A percentile compares a stretch with the other conserved stretches of the same genome.
Conservation (phyloP, 1,140 invertebrate genomes). For the Paraescarpia echinospica region DNA sequence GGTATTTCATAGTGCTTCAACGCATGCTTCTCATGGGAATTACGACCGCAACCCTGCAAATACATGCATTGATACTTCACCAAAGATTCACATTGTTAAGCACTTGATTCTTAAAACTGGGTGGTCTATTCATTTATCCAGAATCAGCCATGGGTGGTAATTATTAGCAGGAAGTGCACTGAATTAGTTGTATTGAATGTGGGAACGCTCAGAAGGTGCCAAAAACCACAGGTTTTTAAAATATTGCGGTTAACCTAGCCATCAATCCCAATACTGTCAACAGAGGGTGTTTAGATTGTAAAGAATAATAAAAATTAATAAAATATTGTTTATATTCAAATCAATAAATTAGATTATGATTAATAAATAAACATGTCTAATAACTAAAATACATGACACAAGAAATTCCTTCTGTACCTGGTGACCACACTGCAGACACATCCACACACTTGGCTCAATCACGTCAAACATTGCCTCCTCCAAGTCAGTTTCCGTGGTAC, state of each 20-base stretch:
- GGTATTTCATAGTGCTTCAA: conserved; percentile 75
- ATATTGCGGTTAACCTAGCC: too few species aligned
- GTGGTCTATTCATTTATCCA: too few species aligned
- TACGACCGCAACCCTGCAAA: conserved; percentile 70
- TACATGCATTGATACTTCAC: not conserved
- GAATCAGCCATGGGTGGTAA: too few species aligned
- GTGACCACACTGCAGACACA: conserved; percentile 71
- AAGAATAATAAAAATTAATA: not conserved
- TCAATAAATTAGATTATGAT: not conserved
- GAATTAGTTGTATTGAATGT: too few species aligned
- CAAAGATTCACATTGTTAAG: not conserved
- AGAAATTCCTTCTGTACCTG: conserved; percentile 45
- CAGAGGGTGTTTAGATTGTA: too few species aligned
- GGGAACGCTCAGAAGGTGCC: too few species aligned
- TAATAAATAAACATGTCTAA: too few species aligned
- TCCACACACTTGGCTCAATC: conserved; percentile 56
- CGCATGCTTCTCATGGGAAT: conserved; percentile 71
- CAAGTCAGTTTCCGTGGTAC: conserved; percentile 7
- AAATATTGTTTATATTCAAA: not conserved
- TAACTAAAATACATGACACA: too few species aligned
- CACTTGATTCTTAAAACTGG: too few species aligned
- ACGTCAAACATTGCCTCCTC: conserved; percentile 20
- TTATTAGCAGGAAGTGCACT: too few species aligned
- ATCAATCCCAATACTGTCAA: too few species aligned
- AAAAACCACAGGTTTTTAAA: too few species aligned